Conservation (phyloP, 2,888 invertebrate genomes). For the Melieria crassipennis region DNA sequence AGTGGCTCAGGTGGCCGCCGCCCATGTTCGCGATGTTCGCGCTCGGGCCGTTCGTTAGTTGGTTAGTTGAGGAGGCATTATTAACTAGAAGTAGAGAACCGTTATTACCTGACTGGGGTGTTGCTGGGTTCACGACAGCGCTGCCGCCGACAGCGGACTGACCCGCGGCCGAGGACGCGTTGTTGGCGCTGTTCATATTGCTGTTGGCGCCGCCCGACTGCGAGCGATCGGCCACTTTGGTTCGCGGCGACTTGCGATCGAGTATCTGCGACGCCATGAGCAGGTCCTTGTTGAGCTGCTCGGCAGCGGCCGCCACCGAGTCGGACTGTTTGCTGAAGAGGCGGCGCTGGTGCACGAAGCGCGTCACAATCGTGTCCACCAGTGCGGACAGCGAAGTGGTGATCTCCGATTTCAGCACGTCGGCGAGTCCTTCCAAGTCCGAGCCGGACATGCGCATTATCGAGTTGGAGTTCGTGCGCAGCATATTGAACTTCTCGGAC, state of each 20-base stretch:
- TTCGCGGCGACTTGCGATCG: conserved; percentile 84
- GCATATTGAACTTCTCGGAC: conserved; percentile 80
- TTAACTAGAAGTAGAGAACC: conserved; percentile 63
- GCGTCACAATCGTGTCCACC: conserved; percentile 87
- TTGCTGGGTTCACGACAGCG: conserved; percentile 59
- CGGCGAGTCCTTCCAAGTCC: conserved; percentile 89
- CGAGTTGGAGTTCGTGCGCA: conserved; percentile 76
- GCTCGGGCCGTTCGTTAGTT: conserved; percentile 49
- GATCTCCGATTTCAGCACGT: conserved; percentile 90
- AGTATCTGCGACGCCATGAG: conserved; percentile 83
- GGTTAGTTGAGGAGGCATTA: conserved; percentile 63
- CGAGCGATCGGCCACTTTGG: conserved; percentile 62
- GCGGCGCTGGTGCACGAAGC: conserved; percentile 84
- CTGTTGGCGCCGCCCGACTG: conserved; percentile 35
- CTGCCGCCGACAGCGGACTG: conserved; percentile 41
- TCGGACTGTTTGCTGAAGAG: conserved; percentile 79
- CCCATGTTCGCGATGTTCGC: conserved; percentile 43
- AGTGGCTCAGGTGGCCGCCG: conserved; percentile 42
- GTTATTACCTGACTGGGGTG: conserved; percentile 66
- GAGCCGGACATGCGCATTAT: conserved; percentile 77
- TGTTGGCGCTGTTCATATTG: conserved; percentile 37
- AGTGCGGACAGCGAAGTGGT: conserved; percentile 83
- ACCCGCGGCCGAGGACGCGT: conserved; percentile 40
- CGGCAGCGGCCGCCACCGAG: conserved; percentile 81
- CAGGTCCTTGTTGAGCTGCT: conserved; percentile 86